Evolutionary conservation across 2,888 invertebrate genomes (phyloP), one percentile per base, ranked within the genome.

Genomic region (Metalampra italica): DNA sequence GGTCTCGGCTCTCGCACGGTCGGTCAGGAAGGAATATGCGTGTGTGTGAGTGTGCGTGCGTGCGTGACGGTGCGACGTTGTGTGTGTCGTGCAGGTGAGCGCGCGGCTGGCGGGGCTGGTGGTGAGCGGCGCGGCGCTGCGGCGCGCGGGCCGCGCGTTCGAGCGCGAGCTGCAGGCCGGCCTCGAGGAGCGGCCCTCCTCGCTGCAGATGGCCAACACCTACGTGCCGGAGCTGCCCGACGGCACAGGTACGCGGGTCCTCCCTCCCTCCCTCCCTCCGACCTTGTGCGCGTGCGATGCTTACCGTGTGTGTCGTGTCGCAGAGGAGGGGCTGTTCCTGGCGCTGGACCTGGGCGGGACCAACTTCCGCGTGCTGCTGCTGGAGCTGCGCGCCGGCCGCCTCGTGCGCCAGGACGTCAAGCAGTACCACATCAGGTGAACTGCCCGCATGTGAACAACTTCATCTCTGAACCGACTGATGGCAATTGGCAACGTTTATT

Each of bases 281-380:
- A 22, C 22, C 22, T 22, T 22, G 22, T 5, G 22, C 22, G 22
- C 22, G 22, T 2, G 2, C 22, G 22, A 22, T 22, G 22, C 2
- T 22, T 5, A 22, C 22, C 3, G 22, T 22, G 5, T 22, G 22
- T 34, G 29, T 42, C 11, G 8, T 45, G 37, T 71, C 67, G 0
- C 70, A 94, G 94, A 94, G 85, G 91, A 92, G 56, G 95, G 95
- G 0, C 88, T 92, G 44, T 96, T 91, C 74, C 77, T 96, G 59
- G 95, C 95, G 2, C 78, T 96, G 57, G 96, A 96, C 77, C 90
- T 96, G 50, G 96, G 96, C 3, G 95, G 96, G 14, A 95, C 95
- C 22, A 95, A 96, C 82, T 95, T 95, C 75, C 90, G 96, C 9
- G 92, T 96, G 11, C 83, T 95, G 22, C 80, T 93, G 38, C 75